Evolutionary conservation across 1,140 invertebrate species (phyloP).

Genomic region (Listronotus oregonensis): DNA sequence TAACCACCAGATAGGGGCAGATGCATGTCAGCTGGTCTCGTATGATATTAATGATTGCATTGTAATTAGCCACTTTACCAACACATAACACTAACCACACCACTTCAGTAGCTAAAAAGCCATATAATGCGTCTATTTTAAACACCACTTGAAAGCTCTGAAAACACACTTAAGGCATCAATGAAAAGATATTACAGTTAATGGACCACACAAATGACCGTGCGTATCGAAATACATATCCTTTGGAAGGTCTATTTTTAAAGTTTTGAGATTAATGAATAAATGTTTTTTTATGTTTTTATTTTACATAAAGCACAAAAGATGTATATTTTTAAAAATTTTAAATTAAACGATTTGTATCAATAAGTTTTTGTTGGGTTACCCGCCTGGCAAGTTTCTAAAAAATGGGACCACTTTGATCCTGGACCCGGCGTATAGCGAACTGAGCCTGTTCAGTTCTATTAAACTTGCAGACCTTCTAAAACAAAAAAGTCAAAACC

Average conservation of each 20-base stretch:
- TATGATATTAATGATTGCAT: slow-evolving; percentile 53
- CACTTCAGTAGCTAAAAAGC: slow-evolving; percentile 26
- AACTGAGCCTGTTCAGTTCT: too few species aligned
- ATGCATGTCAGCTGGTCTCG: slow-evolving; percentile 52
- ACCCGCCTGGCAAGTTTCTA: too few species aligned
- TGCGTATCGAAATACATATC: slow-evolving; percentile 32
- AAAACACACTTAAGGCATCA: slow-evolving; percentile 32
- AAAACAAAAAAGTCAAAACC: too few species aligned
- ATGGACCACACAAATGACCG: slow-evolving; percentile 33
- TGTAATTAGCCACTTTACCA: slow-evolving; percentile 52
- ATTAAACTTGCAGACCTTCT: too few species aligned
- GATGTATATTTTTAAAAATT: too few species aligned
- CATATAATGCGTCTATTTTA: slow-evolving; percentile 33
- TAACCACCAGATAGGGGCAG: slow-evolving; percentile 41
- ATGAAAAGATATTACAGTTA: slow-evolving; percentile 29
- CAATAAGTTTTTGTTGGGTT: too few species aligned
- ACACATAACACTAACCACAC: slow-evolving; percentile 47
- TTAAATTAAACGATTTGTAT: too few species aligned
- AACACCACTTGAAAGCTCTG: slow-evolving; percentile 27
- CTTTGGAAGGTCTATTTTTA: slow-evolving; percentile 23
- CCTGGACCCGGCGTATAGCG: too few species aligned
- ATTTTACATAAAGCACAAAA: too few species aligned
- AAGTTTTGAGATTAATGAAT: slow-evolving; percentile 22
- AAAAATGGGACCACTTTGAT: too few species aligned
- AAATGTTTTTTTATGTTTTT: background rate